phyloP scores from a whole-genome alignment of 2,888 invertebrate genomes.

The Heliconius hortense region DNA sequence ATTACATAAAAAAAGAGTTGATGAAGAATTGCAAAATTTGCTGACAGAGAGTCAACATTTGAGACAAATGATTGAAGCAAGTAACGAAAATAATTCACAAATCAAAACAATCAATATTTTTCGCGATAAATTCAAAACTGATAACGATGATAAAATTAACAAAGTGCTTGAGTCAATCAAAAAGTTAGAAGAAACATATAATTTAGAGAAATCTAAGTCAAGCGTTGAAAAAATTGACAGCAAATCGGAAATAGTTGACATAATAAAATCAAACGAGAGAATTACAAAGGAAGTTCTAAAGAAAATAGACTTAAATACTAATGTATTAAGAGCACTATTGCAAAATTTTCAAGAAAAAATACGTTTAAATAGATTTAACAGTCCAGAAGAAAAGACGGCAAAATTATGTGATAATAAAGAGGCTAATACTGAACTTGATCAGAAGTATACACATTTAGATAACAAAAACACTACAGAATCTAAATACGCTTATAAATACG shows the following conservation, averaged over 20 bases:
- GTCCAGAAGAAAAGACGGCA: neutral
- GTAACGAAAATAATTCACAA: constrained; percentile 42
- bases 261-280: constrained; percentile 58
- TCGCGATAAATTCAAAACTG: constrained; percentile 6
- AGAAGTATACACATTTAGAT: constrained; percentile 22
- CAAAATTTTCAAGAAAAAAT: constrained; percentile 53
- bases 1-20: constrained; percentile 58
- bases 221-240: constrained; percentile 17
- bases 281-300: constrained; percentile 61
- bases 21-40: constrained; percentile 57
- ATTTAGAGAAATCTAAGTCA: constrained; percentile 7
- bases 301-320: constrained; percentile 67
- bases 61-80: constrained; percentile 46
- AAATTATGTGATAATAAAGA: neutral
- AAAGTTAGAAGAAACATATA: constrained; percentile 33
- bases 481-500: neutral
- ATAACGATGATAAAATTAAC: constrained; percentile 26
- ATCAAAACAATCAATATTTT: constrained; percentile 26
- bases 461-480: constrained; percentile 40
- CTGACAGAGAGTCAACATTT: constrained; percentile 57
- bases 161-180: constrained; percentile 30
- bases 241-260: constrained; percentile 33
- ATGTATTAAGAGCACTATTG: constrained; percentile 59
- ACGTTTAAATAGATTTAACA: constrained; percentile 13
- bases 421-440: neutral